Conservation (phyloP, 1,140 invertebrate species). For the Brachionus koreanus region DNA sequence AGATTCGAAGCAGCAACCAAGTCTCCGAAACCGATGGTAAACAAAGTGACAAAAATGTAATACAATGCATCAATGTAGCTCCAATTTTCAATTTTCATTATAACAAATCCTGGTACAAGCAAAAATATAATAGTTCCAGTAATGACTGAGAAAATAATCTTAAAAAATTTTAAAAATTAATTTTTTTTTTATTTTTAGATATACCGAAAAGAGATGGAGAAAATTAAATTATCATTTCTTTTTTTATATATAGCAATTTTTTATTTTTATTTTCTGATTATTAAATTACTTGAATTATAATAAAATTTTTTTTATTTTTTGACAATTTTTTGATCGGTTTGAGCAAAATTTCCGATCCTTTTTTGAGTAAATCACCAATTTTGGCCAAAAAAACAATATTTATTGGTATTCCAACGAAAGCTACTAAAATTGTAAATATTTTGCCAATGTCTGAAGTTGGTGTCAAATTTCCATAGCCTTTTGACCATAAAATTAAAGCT, state of each 20-base stretch:
- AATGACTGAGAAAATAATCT: conserved; percentile 2
- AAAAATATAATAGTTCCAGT: conserved; percentile 61
- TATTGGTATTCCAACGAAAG: conserved; percentile 64
- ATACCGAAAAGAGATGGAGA: no score
- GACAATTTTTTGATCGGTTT: background rate
- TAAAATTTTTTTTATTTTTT: conserved; percentile 18
- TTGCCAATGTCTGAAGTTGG: conserved; percentile 54
- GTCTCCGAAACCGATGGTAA: conserved; percentile 76
- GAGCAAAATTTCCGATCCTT: background rate
- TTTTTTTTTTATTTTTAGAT: background rate
- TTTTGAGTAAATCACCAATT: conserved; percentile 73
- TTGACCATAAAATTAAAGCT: background rate
- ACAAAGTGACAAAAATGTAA: conserved; percentile 96
- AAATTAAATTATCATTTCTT: no score
- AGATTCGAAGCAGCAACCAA: conserved; percentile 59
- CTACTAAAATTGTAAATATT: conserved; percentile 59
- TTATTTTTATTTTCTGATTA: background rate
- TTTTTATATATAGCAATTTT: background rate
- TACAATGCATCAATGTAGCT: conserved; percentile 96
- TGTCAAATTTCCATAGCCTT: conserved; percentile 53
- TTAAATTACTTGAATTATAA: conserved; percentile 18
- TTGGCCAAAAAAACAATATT: conserved; percentile 97
- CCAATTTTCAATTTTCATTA: conserved; percentile 90
- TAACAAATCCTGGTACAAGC: conserved; percentile 89
- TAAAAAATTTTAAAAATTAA: background rate